Evolutionary conservation across 2,113 vertebrate genomes (phyloP), one percentile per base, ranked within the genome.

Genomic region (Leptodactylus fuscus): DNA sequence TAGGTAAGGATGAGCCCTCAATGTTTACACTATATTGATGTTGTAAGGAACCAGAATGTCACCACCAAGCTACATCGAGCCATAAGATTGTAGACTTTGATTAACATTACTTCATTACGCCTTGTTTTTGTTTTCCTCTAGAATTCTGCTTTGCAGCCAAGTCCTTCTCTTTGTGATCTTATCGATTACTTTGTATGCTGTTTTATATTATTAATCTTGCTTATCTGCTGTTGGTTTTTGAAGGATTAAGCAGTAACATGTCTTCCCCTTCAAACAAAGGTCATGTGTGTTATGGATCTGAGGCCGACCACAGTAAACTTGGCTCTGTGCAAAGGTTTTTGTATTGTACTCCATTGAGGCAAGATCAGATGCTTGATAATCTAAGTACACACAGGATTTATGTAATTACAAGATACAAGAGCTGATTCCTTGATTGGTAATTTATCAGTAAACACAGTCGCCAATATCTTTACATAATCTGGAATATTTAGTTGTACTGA

Each of bases 201-300:
- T n/a, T 58, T 79, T 58, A 79, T 79, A 79, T 60, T 79, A 79
- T 79, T 79, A 79, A 79, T 79, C 51, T 79, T 60, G 76, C 76
- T 79, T 79, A 79, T 60, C 76, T 79, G 34, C 53, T 38, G 51
- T 24, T 60, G 76, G 76, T 79, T 79, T 79, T 36, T 38, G 76
- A 79, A 60, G 53, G 76, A 79, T 79, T 79, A 79, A 38, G 51
- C 53, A 41, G 29, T 36, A 53, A 41, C 76, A 79, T 55, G 60
- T 79, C 51, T 79, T 58, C 49, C 53, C 22, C 34, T 79, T 79
- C 22, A 79, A 38, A 49, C 49, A 79, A 79, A 79, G 76, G 76
- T 79, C 76, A 60, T 16, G 48, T 41, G 32, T 58, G 53, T 79
- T 79, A 60, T 79, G 76, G 76, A 60, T 79, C 51, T 60, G 6